Base-by-base conservation (phyloP, 2,113 vertebrate species). In the Eolophus roseicapilla region DNA sequence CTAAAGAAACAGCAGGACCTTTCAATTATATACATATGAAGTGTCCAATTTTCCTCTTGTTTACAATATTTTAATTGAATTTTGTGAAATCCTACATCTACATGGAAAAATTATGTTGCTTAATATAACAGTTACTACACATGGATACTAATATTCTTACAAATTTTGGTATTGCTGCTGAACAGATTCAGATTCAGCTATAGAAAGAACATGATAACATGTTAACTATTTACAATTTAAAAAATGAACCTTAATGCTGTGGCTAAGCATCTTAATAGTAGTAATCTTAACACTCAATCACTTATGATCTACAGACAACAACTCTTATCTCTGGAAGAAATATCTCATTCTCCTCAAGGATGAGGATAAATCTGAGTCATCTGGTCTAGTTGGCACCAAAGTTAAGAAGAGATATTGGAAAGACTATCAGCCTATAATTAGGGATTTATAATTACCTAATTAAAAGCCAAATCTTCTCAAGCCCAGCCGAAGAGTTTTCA, bases 381-480 rank as follows among this genome's bases (percentile, higher is more conserved):
- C 96, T 97, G 93, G 90, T 95, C 93, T 97, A 95, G 87, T 89
- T 97, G 97, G 96, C 55, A 75, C 77, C 78, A 97, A 95, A 92
- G 81, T 93, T 98, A 98, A 98, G 96, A 97, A 67, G 97, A 97
- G 92, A 97, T 89, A 97, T 90, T 94, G 84, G 88, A 97, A 97
- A 98, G 98, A 98, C 98, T 98, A 98, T 96, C 92, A 95, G 68
- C 79, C 90, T 97, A 96, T 98, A 98, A 98, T 98, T 98, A 98
- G 97, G 97, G 98, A 98, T 98, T 98, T 98, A 93, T 97, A 98
- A 98, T 98, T 98, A 98, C 98, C 97, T 98, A 97, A 98, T 98
- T 99, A 98, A 97, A 97, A 97, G 82, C 41, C 77, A 97, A 98
- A 98, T 98, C 97, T 96, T 96, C 97, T 97, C 97, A 96, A 93